Evolutionary conservation across 2,113 vertebrate genomes (phyloP).

Genomic region (Smithornis capensis): DNA sequence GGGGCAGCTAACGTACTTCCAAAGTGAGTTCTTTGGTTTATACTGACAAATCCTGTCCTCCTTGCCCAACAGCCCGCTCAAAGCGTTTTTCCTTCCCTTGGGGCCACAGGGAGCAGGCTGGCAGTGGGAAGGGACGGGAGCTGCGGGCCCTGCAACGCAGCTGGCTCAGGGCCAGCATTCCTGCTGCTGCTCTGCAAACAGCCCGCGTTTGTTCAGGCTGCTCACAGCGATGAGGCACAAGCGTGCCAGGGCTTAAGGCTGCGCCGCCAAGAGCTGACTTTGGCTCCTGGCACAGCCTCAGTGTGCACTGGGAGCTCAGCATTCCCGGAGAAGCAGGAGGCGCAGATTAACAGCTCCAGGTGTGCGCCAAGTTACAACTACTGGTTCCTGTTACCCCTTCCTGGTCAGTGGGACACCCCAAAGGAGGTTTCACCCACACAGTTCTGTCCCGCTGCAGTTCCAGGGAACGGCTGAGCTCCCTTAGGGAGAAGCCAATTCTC

Average conservation of each 20-base stretch:
- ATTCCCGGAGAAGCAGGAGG: neutral
- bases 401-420: neutral
- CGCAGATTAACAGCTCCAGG: neutral
- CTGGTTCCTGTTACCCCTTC: neutral
- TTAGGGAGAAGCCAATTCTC: neutral
- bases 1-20: rapidly evolving
- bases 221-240: neutral
- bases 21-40: rapidly evolving
- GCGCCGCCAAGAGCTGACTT: neutral
- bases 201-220: neutral
- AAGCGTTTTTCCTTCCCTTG: neutral
- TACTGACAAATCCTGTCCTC: neutral
- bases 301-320: neutral
- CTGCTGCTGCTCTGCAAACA: neutral
- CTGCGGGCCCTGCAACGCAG: neutral
- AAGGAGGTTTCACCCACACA: neutral
- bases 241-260: constrained; percentile 17
- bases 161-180: neutral
- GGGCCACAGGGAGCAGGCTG: neutral
- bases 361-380: rapidly evolving
- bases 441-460: neutral
- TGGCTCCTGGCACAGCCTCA: neutral
- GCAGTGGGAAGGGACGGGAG: rapidly evolving
- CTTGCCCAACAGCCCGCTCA: neutral
- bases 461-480: neutral